Conservation (phyloP, 30 jellyfish, hydroid and myxozoan genomes). For the Cassiopea andromeda region DNA sequence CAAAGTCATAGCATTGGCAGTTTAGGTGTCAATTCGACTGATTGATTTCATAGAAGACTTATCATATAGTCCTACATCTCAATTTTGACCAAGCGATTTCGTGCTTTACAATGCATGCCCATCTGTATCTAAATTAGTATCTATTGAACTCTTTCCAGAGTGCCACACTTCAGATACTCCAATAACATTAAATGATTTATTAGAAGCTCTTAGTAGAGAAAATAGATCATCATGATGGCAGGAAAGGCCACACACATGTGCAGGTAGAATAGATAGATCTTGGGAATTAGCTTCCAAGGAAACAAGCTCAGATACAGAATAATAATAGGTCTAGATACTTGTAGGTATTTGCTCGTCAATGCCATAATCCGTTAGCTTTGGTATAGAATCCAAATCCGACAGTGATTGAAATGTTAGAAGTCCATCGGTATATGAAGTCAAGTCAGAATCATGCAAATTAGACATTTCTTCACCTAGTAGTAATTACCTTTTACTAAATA, state of each 20-base stretch:
- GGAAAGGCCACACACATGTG: neutral
- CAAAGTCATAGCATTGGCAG: too few relatives aligned
- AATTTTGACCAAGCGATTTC: neutral
- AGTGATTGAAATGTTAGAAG: neutral
- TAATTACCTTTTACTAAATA: neutral
- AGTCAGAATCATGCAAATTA: too few relatives aligned
- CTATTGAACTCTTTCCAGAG: neutral
- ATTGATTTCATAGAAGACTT: neutral
- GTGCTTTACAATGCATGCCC: neutral
- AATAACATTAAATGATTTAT: neutral
- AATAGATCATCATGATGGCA: neutral
- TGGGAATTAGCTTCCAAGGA: neutral
- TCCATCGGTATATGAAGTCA: neutral
- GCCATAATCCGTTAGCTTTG: neutral
- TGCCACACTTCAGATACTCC: neutral
- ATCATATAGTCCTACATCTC: neutral
- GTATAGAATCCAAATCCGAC: neutral
- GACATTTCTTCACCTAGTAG: too few relatives aligned
- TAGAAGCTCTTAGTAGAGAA: neutral
- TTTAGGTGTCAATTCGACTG: neutral
- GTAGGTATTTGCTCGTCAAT: neutral
- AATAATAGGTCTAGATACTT: neutral
- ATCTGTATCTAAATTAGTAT: neutral
- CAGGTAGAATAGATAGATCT: neutral
- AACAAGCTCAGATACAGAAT: neutral